These are phyloP conservation scores for Diplodus puntazzo DNA, from an alignment of 2,797 vertebrate species.

Conservation along the genomic window DNA sequence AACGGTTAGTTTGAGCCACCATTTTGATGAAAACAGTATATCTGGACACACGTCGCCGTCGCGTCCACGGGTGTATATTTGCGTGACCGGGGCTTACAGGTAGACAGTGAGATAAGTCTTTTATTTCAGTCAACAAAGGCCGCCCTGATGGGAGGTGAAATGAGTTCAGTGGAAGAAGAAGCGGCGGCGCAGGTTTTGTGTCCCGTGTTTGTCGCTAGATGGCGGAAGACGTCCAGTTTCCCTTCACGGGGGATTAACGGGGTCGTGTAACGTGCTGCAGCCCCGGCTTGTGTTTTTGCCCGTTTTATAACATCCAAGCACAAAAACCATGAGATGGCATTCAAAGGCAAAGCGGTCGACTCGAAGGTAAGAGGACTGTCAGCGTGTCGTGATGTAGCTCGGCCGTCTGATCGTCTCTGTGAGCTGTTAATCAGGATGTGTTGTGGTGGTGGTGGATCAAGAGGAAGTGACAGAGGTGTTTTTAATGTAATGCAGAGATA, in stretches of 20 bases:
- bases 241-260: slow-evolving; percentile 60
- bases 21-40: not conserved
- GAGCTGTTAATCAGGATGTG: slow-evolving; percentile 5
- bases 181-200: slow-evolving; percentile 26
- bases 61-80: rapidly evolving
- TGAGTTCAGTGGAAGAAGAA: slow-evolving; percentile 60
- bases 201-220: slow-evolving; percentile 64
- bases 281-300: slow-evolving; percentile 30
- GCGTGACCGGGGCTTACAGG: not conserved
- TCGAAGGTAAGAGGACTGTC: slow-evolving; percentile 78
- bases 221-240: slow-evolving; percentile 61
- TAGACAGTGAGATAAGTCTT: slow-evolving; percentile 21
- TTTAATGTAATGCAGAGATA: not conserved
- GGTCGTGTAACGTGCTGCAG: slow-evolving; percentile 49
- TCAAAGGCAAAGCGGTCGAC: slow-evolving; percentile 81
- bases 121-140: slow-evolving; percentile 61
- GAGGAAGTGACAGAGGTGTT: too few species aligned
- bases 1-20: not conserved
- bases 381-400: not conserved
- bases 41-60: rapidly evolving
- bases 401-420: not conserved
- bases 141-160: slow-evolving; percentile 55
- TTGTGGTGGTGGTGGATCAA: not conserved
- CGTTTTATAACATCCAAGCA: slow-evolving; percentile 44
- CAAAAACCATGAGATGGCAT: slow-evolving; percentile 84